Evolutionary conservation across 2,113 vertebrate species (phyloP), one percentile per base, ranked within the genome.

Genomic region (Galbula dea): DNA sequence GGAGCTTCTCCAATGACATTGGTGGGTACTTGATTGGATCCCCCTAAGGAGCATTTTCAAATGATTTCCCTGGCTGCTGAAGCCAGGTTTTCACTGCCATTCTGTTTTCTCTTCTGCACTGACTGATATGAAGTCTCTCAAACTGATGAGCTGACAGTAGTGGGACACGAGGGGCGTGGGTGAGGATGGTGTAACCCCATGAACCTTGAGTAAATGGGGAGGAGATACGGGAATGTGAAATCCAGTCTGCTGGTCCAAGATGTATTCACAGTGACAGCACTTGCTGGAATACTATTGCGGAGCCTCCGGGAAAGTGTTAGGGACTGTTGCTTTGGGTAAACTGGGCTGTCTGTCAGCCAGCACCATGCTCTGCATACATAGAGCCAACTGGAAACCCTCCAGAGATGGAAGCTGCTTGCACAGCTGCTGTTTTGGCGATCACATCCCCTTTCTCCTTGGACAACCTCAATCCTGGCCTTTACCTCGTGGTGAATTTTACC

Each of bases 331-430:
- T 95, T 65, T 82, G 77, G 74, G 84, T 83, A 29, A 81, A 73
- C 48, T n/a, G 65, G 48, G n/a, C 61, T 65, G 73, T 74, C 34
- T 72, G 79, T 92, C 57, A 83, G 80, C 65, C 93, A 91, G 79
- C 48, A 74, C 83, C 4, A 1, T 71, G 85, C 39, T 80, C 71
- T 67, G 68, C 75, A 13, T 39, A 11, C 27, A 11, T 0, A 12
- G 52, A 90, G 79, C 90, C 86, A 86, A 29, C 79, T 93, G 90
- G 85, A 93, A 92, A 22, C 66, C 41, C 87, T 95, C 89, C 12
- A 78, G 90, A 74, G 72, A 67, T 78, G 52, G 76, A 83, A 68
- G 57, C 90, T 78, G 92, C 76, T 41, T 85, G 58, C 32, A 41
- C 84, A 96, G 92, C 91, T 95, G 89, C 88, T 55, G 10, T n/a